Evolutionary conservation across 1,140 invertebrate genomes (phyloP), one percentile per base, ranked within the genome.

Genomic region (Drosophila kepulauana): DNA sequence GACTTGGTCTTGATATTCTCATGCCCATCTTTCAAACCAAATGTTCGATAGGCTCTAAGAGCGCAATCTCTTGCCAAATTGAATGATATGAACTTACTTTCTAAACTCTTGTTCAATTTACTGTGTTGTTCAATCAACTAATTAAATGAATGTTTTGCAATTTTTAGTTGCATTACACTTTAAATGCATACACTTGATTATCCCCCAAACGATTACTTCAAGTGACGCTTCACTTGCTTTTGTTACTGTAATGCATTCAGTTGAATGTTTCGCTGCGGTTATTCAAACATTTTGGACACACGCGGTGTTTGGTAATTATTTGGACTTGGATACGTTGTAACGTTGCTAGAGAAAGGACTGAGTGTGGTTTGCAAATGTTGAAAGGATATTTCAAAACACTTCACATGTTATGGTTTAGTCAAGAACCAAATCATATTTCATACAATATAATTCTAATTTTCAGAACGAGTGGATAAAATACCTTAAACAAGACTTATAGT

Each of bases 1-100:
- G 25, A 35, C 45, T 49, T 35, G 15, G 15, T 57, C 43, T 49
- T 49, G 63, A 45, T 59, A 13, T 28, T 15, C 57, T 59, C 57
- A n/a, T 46, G 41, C 57, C 16, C 30, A 56, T 56, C 52, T 56
- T 13, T 15, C 7, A 38, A 52, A 30, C 20, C 20, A 25, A 30
- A 52, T 30, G 49, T 25, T 30, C 7, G 3, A 15, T 15, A 52
- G 28, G 51, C 28, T 28, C 10, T 28, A 28, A n/a, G 16, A 52
- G 30, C 13, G n/a, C 7, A 25, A 25, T 28, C n/a, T 15, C n/a
- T 35, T 54, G n/a, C 30, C 51, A 35, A 54, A 15, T 54, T n/a
- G 28, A 28, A 11, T 51, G 16, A 11, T 1, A 30, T 28, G 20
- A n/a, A n/a, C 49, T 0, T 2, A 52, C 6, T 52, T 6, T 10